Evolutionary conservation across 2,797 vertebrate species (phyloP).

Genomic region (Hypotaenidia okinawae): DNA sequence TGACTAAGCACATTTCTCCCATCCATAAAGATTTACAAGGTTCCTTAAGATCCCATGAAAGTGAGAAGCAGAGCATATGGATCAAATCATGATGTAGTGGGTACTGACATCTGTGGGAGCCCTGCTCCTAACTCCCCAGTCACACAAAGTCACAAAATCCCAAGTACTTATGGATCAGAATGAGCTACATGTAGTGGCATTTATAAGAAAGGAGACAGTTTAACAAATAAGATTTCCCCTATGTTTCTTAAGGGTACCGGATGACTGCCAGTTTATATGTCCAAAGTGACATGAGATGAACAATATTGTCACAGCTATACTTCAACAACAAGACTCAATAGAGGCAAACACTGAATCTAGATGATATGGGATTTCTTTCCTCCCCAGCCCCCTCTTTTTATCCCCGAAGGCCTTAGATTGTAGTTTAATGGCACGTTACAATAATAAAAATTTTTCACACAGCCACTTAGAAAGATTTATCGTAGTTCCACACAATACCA

Average conservation of each 20-base stretch:
- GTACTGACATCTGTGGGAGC: neutral
- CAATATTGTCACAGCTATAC: neutral
- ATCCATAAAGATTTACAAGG: neutral
- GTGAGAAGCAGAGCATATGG: neutral
- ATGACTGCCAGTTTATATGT: neutral
- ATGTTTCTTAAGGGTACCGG: neutral
- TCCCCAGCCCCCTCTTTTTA: neutral
- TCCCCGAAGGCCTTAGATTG: neutral
- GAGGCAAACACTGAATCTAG: neutral
- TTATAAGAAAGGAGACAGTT: neutral
- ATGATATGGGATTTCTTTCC: neutral
- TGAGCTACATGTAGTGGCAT: neutral
- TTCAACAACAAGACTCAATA: neutral
- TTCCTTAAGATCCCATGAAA: neutral
- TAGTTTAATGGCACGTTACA: neutral
- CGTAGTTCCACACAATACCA: neutral
- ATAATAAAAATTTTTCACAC: neutral
- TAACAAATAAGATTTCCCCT: neutral
- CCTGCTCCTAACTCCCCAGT: neutral
- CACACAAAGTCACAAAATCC: neutral
- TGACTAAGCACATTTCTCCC: neutral
- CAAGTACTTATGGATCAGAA: neutral
- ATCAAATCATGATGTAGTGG: neutral
- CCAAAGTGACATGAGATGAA: neutral
- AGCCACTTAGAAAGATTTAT: conserved; percentile 8